phyloP scores from a whole-genome alignment of 2,797 vertebrate species.

The Sciurus carolinensis region DNA sequence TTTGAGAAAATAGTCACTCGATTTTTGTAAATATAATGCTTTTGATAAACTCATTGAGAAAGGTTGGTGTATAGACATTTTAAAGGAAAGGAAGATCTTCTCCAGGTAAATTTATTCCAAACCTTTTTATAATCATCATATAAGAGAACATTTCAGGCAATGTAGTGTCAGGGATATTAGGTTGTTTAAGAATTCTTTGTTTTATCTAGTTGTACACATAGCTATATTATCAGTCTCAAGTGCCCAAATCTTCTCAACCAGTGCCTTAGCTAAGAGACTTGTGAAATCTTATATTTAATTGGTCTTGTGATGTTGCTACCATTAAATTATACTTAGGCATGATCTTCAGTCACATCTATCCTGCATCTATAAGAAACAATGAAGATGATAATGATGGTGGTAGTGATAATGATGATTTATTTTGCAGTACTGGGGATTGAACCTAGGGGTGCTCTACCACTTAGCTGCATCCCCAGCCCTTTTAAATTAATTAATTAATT shows the following conservation, averaged over 20 bases:
- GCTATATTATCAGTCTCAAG: neutral
- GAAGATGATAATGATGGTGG: no score
- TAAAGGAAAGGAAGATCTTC: neutral
- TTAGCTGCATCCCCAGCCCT: no score
- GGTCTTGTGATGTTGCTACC: neutral
- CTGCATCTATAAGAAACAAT: neutral
- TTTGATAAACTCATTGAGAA: neutral
- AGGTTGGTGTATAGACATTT: neutral
- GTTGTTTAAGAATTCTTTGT: neutral
- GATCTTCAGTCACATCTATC: neutral
- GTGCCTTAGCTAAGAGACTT: neutral
- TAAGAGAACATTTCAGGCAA: neutral
- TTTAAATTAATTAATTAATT: no score
- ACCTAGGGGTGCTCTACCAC: no score
- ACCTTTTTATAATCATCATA: neutral
- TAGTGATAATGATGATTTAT: no score
- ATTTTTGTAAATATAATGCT: neutral
- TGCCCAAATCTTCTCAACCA: neutral
- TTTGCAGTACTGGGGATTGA: no score
- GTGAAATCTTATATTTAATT: neutral
- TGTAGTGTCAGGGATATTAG: neutral
- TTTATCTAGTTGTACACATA: neutral
- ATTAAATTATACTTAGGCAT: neutral
- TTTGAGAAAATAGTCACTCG: neutral
- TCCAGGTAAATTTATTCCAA: neutral